Percentiles rank a stretch among this genome's conserved stretches.
phyloP scores from a whole-genome alignment of 2,797 vertebrate genomes.

The Sebastes glaucus region DNA sequence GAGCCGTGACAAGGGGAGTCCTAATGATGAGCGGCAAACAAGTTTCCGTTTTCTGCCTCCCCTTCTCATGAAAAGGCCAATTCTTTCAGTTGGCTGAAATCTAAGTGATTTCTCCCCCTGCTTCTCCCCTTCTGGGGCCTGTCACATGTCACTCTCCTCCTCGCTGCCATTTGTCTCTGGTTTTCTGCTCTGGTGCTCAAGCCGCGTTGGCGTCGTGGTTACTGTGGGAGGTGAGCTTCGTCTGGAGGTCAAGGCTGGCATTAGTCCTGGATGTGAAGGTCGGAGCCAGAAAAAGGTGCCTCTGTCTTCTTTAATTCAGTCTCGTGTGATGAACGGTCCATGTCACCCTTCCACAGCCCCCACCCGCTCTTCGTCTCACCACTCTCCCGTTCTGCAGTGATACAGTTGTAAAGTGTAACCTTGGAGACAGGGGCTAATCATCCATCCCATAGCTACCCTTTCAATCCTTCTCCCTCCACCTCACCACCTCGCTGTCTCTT shows the following conservation, averaged over 20 bases:
- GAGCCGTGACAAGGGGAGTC: too few relatives aligned
- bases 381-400: slow-evolving; percentile 42
- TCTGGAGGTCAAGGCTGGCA: slow-evolving; percentile 66
- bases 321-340: slow-evolving; percentile 54
- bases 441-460: slow-evolving; percentile 70
- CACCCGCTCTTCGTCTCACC: neutral
- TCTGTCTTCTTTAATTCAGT: slow-evolving; percentile 55
- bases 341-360: slow-evolving; percentile 40
- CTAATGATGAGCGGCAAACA: slow-evolving; percentile 27
- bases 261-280: slow-evolving; percentile 62
- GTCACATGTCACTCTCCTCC: slow-evolving; percentile 43
- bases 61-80: slow-evolving; percentile 59
- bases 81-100: slow-evolving; percentile 65
- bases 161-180: slow-evolving; percentile 48
- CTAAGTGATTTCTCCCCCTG: slow-evolving; percentile 55
- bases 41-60: slow-evolving; percentile 21
- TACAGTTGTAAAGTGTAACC: slow-evolving; percentile 80
- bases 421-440: slow-evolving; percentile 81
- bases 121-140: slow-evolving; percentile 32
- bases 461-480: slow-evolving; percentile 60
- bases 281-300: slow-evolving; percentile 42
- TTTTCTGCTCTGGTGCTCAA: slow-evolving; percentile 49
- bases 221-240: slow-evolving; percentile 16
- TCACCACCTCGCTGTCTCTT: slow-evolving; percentile 7
- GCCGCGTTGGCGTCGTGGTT: neutral